Percentiles rank a stretch among this genome's conserved stretches.
These are phyloP conservation scores for Glareola pratincola DNA, from an alignment of 2,113 vertebrate species.

Conservation along the genomic window DNA sequence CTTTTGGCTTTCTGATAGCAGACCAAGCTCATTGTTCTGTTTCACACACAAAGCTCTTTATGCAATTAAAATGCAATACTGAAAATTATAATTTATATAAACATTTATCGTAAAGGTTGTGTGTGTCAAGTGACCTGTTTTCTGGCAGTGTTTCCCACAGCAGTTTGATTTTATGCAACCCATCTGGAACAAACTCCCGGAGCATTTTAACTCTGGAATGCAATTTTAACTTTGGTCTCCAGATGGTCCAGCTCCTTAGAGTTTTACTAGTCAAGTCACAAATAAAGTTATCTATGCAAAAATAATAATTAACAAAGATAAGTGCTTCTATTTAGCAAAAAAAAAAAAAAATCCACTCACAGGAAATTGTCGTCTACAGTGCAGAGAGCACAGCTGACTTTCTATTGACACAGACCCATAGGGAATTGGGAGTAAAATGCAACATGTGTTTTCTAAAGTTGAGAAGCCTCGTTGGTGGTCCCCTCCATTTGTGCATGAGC, in stretches of 20 bases:
- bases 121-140: constrained; percentile 3
- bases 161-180: constrained; percentile 12
- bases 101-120: background rate
- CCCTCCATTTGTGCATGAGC: background rate
- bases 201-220: background rate
- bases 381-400: background rate
- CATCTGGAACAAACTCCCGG: background rate
- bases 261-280: constrained; percentile 14
- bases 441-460: background rate
- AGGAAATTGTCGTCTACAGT: background rate
- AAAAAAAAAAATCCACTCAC: background rate
- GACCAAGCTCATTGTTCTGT: background rate
- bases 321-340: background rate
- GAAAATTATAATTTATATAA: background rate
- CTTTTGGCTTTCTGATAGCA: background rate
- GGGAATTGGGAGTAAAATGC: background rate
- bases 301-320: background rate
- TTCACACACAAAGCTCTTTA: background rate
- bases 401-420: background rate
- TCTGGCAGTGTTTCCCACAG: background rate
- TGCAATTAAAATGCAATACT: background rate
- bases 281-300: constrained; percentile 24
- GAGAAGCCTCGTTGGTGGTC: background rate
- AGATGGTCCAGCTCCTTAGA: constrained; percentile 26
- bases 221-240: constrained; percentile 16